A percentile compares a stretch with the other conserved stretches of the same genome.
Evolutionary conservation across 2,113 vertebrate genomes (phyloP).

Genomic region (Notarius quadriscutis): DNA sequence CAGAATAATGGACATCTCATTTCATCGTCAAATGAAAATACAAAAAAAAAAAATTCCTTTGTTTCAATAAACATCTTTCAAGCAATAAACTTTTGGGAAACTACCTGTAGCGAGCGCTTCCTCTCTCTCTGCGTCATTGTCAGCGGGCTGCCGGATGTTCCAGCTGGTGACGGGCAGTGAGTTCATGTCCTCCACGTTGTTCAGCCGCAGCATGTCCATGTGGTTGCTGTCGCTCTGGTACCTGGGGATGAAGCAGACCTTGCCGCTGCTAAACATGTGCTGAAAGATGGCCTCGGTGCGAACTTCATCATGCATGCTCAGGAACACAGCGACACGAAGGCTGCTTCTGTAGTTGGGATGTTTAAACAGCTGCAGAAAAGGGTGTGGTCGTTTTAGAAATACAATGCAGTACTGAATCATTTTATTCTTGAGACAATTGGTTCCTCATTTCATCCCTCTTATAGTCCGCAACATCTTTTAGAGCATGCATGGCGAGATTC

Average conservation of each 20-base stretch:
- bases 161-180: constrained; percentile 84
- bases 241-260: constrained; percentile 89
- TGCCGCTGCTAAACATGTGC: constrained; percentile 80
- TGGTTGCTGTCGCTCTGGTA: constrained; percentile 78
- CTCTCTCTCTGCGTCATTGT: constrained; percentile 75
- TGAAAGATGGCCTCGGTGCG: constrained; percentile 83
- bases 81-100: neutral
- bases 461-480: neutral
- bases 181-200: constrained; percentile 78
- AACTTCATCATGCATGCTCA: constrained; percentile 91
- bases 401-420: neutral
- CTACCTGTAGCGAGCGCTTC: constrained; percentile 85
- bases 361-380: constrained; percentile 73
- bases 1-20: neutral
- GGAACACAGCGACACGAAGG: constrained; percentile 84
- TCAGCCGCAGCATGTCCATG: constrained; percentile 92
- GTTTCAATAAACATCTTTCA: neutral
- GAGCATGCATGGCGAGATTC: neutral
- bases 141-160: constrained; percentile 87
- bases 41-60: neutral
- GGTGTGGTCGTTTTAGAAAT: neutral
- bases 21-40: neutral
- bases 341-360: constrained; percentile 82
- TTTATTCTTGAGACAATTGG: neutral
- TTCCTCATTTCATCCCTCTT: neutral